Conservation (phyloP, 1,140 invertebrate genomes). For the Rhagoletis pomonella region DNA sequence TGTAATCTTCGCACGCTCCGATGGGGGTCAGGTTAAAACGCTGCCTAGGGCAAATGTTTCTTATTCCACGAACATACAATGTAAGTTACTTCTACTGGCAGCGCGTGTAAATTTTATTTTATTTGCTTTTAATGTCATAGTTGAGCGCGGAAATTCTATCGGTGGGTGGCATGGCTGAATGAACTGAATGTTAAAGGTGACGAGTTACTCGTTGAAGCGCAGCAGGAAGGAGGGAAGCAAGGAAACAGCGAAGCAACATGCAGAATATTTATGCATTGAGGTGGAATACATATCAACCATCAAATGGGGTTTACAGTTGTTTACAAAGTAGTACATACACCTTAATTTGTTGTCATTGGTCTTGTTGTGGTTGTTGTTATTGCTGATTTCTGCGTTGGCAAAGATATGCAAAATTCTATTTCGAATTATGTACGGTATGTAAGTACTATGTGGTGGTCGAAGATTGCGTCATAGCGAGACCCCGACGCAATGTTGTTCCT, state of each 20-base stretch:
- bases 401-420: neutral
- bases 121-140: conserved; percentile 45
- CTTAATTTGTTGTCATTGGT: neutral
- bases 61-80: neutral
- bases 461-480: neutral
- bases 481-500: neutral
- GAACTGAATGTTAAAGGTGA: neutral
- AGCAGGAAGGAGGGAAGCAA: neutral
- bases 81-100: neutral
- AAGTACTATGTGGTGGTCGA: neutral
- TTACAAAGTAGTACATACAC: neutral
- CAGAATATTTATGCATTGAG: neutral
- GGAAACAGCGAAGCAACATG: no score
- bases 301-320: conserved; percentile 6
- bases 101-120: conserved; percentile 5
- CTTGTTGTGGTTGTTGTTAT: neutral
- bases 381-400: neutral
- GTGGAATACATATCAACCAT: neutral
- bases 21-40: neutral
- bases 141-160: conserved; percentile 8
- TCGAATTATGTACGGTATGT: neutral
- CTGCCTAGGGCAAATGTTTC: neutral
- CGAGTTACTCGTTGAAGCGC: neutral
- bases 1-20: neutral
- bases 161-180: neutral